Conservation (phyloP, 2,888 invertebrate genomes). For the Pachliopta kotzebuea region DNA sequence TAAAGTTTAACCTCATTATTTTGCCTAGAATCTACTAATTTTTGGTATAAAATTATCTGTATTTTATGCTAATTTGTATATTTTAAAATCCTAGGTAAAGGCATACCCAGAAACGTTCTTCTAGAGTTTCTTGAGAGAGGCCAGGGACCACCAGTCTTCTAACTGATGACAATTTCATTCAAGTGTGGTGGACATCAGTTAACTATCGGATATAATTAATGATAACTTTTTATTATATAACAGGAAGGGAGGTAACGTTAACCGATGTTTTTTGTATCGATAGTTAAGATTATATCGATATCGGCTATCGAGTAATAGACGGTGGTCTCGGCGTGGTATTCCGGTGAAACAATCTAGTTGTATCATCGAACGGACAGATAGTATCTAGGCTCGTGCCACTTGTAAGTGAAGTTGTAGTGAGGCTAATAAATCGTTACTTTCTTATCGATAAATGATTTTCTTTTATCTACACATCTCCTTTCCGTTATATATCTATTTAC, state of each 20-base stretch:
- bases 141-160: no score
- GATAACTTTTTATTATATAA: conserved; percentile 20
- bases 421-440: conserved; percentile 43
- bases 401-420: conserved; percentile 61
- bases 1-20: no score
- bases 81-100: no score
- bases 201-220: no score
- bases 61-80: no score
- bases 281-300: conserved; percentile 52
- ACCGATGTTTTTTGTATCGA: conserved; percentile 53
- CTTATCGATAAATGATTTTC: conserved; percentile 26
- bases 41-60: no score
- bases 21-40: no score
- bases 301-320: conserved; percentile 42
- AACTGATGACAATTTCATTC: no score
- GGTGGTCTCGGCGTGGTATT: conserved; percentile 51
- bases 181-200: no score
- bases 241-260: conserved; percentile 37
- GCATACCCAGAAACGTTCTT: no score
- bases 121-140: no score
- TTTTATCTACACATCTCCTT: conserved; percentile 5
- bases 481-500: conserved; percentile 10
- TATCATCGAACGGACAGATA: conserved; percentile 72
- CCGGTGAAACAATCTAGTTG: conserved; percentile 74
- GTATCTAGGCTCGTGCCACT: conserved; percentile 76